Percentiles rank a stretch among this genome's conserved stretches.
Conservation (phyloP, 2,797 vertebrate genomes). For the Poecilia gillii region DNA sequence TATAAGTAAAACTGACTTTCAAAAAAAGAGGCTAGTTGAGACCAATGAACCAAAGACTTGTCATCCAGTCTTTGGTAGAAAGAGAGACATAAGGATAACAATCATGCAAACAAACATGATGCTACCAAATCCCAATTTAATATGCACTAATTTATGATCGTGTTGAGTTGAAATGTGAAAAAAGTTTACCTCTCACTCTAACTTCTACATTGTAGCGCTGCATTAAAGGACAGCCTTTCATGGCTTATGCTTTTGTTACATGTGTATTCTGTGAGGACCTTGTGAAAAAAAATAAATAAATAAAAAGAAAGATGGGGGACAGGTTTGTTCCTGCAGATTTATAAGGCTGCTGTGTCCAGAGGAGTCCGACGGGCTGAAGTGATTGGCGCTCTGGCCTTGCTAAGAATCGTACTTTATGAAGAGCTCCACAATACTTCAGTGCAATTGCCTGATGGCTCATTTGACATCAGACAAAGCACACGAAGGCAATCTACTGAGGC, state of each 20-base stretch:
- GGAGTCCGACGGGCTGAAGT: slow-evolving; percentile 53
- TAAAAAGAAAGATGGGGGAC: slow-evolving; percentile 35
- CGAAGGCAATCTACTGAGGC: slow-evolving; percentile 46
- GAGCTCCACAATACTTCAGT: slow-evolving; percentile 54
- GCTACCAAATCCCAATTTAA: not conserved
- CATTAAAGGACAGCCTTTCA: not conserved
- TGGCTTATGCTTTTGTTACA: not conserved
- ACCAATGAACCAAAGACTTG: too few relatives aligned
- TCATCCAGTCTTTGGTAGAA: too few relatives aligned
- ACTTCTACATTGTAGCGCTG: not conserved
- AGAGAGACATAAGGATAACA: too few relatives aligned
- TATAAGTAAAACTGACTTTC: too few relatives aligned
- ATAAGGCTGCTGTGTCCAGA: slow-evolving; percentile 35
- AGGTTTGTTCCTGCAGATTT: slow-evolving; percentile 44
- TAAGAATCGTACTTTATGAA: slow-evolving; percentile 38
- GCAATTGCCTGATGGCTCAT: slow-evolving; percentile 58
- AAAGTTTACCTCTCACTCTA: not conserved
- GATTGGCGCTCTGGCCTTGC: slow-evolving; percentile 65
- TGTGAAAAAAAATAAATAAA: slow-evolving; percentile 8
- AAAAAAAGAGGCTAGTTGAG: too few relatives aligned
- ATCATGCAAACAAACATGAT: not conserved
- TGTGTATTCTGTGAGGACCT: slow-evolving; percentile 6
- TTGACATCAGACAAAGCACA: slow-evolving; percentile 50
- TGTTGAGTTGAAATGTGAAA: not conserved
- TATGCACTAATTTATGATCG: not conserved